Conservation (phyloP, 2,888 invertebrate genomes). For the Nephrotoma appendiculata region DNA sequence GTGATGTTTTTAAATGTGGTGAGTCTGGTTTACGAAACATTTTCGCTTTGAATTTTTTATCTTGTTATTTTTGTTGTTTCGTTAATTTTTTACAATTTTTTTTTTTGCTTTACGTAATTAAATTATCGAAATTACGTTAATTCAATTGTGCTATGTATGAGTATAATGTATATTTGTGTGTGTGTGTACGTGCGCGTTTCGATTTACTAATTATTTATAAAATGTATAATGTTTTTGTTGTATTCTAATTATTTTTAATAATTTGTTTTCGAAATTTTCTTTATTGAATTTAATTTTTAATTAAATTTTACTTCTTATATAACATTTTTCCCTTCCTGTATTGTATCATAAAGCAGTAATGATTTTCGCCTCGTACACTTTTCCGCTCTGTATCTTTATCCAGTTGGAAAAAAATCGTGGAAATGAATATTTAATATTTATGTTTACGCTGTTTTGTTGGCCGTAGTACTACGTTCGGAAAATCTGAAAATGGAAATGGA, state of each 20-base stretch:
- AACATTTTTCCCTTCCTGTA: background rate
- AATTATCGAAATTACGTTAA: background rate
- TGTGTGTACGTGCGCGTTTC: background rate
- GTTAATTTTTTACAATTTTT: background rate
- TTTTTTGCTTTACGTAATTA: background rate
- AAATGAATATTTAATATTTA: background rate
- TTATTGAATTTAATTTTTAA: background rate
- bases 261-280: background rate
- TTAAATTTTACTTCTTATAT: background rate
- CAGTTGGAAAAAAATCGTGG: background rate
- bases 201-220: background rate
- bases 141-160: background rate
- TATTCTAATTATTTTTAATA: background rate
- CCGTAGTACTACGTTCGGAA: background rate
- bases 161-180: background rate
- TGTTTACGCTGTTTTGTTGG: background rate
- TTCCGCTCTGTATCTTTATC: background rate
- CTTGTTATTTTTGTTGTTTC: background rate
- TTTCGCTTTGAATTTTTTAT: background rate
- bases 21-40: slow-evolving; percentile 1
- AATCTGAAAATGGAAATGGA: background rate
- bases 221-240: background rate
- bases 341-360: background rate
- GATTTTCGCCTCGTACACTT: background rate
- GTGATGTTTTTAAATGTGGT: slow-evolving; percentile 8